phyloP scores from a whole-genome alignment of 2,797 vertebrate genomes.

The Galago senegalensis region DNA sequence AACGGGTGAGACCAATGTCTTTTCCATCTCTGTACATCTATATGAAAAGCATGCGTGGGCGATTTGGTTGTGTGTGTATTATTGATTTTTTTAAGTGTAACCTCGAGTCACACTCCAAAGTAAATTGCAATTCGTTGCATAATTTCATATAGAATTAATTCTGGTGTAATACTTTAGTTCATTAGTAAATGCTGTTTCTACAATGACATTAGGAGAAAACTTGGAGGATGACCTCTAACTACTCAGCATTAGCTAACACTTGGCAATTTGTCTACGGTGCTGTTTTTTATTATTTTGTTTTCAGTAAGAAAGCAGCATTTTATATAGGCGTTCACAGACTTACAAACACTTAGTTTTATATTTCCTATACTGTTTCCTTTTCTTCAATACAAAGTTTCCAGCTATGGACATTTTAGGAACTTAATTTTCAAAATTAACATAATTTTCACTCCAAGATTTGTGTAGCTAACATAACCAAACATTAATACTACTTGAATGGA shows the following conservation, averaged over 20 bases:
- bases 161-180: not conserved
- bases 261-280: not conserved
- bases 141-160: not conserved
- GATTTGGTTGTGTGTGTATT: not conserved
- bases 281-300: not conserved
- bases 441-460: not conserved
- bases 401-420: not conserved
- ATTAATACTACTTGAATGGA: conserved; percentile 2
- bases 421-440: not conserved
- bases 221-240: not conserved
- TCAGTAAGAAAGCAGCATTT: not conserved
- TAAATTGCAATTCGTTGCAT: not conserved
- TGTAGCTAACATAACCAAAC: not conserved
- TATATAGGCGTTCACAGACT: not conserved
- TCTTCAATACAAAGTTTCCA: not conserved
- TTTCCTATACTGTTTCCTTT: not conserved
- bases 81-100: not conserved
- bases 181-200: not conserved
- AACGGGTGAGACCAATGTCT: not conserved
- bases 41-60: not conserved
- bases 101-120: not conserved
- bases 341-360: not conserved
- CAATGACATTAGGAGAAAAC: not conserved
- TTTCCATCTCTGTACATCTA: not conserved
- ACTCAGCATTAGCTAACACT: not conserved